Evolutionary conservation across 2,113 vertebrate genomes (phyloP), one percentile per base, ranked within the genome.

Genomic region (Chlorodrepanis virens): DNA sequence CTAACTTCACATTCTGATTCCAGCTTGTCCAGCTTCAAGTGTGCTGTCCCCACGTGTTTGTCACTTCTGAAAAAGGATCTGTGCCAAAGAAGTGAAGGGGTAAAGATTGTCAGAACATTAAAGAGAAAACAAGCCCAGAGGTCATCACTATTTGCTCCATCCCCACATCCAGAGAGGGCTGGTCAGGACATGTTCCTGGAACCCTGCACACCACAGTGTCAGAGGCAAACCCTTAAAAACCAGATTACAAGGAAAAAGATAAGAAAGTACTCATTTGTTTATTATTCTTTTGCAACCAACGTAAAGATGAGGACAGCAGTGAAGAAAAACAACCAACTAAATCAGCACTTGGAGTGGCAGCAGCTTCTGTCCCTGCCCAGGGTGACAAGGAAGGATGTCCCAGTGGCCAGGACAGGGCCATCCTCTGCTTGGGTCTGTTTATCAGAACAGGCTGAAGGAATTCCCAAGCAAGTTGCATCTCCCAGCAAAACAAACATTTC

Each of bases 31-130:
- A 99, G 97, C 96, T 99, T 99, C 79, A 99, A 87, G 14, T 98
- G 98, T 27, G 99, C 99, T 33, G 98, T 98, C 81, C 99, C 99
- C 20, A 99, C 98, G 0, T 99, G 98, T 97, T 99, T 99, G 97
- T 99, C 99, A 60, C 99, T 99, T 96, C 99, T 98, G 93, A 99
- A 98, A 97, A 99, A 99, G 53, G 99, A 99, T 42, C 99, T 99
- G 98, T 31, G 82, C 37, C 72, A 87, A 75, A 92, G 77, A 84
- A 47, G 10, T 11, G 40, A 57, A 80, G 3, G 28, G 79, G 12
- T n/a, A 39, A 75, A 70, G 42, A 53, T 1, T 50, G 31, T 35
- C 79, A 92, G 74, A 57, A 47, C 59, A 12, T 9, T 3, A 14
- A 24, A 81, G n/a, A 56, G 64, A 35, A 71, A 79, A 63, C 11